Evolutionary conservation across 2,888 invertebrate species (phyloP).

Genomic region (Eilema sororculum): DNA sequence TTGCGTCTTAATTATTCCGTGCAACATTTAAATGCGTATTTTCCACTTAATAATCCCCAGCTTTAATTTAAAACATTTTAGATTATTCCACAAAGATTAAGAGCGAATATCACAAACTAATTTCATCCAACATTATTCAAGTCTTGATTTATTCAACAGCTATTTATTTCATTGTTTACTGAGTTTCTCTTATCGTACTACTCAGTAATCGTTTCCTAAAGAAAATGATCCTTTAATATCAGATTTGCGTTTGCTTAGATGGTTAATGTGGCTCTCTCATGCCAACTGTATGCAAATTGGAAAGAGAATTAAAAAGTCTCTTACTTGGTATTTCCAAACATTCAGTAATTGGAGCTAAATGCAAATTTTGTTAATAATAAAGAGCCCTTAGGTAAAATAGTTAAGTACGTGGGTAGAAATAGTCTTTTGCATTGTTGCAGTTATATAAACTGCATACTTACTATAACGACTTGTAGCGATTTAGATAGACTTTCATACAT

Average conservation of each 20-base stretch:
- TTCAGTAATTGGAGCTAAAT: constrained; percentile 7
- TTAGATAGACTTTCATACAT: too few relatives aligned
- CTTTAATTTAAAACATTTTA: constrained; percentile 43
- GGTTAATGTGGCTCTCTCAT: constrained; percentile 71
- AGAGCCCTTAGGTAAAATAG: neutral
- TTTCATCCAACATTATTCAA: constrained; percentile 41
- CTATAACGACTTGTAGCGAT: too few relatives aligned
- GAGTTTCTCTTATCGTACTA: constrained; percentile 52
- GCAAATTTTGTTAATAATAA: neutral
- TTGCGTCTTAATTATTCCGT: constrained; percentile 26
- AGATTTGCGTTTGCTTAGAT: constrained; percentile 72
- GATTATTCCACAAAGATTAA: constrained; percentile 47
- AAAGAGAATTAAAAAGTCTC: constrained; percentile 39
- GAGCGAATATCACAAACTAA: constrained; percentile 36
- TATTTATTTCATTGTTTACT: constrained; percentile 51
- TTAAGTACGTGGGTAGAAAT: neutral
- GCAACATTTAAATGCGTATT: constrained; percentile 35
- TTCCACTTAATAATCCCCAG: constrained; percentile 34
- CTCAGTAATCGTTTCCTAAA: constrained; percentile 63
- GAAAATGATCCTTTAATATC: constrained; percentile 74
- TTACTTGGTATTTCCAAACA: constrained; percentile 20
- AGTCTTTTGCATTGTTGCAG: too few relatives aligned
- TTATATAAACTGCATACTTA: too few relatives aligned
- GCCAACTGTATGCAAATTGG: constrained; percentile 65
- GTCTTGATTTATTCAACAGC: constrained; percentile 49